A percentile compares a stretch with the other conserved stretches of the same genome.
Evolutionary conservation across 2,888 invertebrate genomes (phyloP).

Genomic region (Tenthredo livida): DNA sequence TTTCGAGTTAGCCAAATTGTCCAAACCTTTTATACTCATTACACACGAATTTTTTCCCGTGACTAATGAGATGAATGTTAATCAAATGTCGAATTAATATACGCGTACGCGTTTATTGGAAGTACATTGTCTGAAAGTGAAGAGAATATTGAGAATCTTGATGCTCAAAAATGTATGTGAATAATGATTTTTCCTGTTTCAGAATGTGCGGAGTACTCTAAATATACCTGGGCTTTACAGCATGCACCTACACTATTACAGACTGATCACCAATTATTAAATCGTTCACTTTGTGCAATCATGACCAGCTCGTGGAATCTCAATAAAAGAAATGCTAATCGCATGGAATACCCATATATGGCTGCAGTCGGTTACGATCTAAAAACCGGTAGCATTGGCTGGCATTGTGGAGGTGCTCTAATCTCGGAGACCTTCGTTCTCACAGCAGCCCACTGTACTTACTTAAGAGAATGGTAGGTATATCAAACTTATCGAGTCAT

Average conservation of each 20-base stretch:
- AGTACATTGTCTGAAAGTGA: not conserved
- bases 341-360: slow-evolving; percentile 74
- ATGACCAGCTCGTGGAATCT: not conserved
- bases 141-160: not conserved
- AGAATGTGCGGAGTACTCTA: slow-evolving; percentile 72
- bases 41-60: too few relatives aligned
- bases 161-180: not conserved
- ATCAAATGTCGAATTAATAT: not conserved
- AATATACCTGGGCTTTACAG: slow-evolving; percentile 63
- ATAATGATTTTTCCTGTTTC: not conserved
- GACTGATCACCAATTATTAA: not conserved
- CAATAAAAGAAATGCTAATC: not conserved
- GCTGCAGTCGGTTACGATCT: slow-evolving; percentile 69
- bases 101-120: not conserved
- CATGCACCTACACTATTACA: slow-evolving; percentile 56
- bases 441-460: slow-evolving; percentile 85
- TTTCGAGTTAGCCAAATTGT: not conserved
- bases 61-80: not conserved
- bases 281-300: not conserved
- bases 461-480: slow-evolving; percentile 54
- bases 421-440: slow-evolving; percentile 83
- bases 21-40: not conserved
- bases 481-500: not conserved
- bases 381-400: not conserved
- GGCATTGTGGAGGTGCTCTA: slow-evolving; percentile 81